Evolutionary conservation across 2,797 vertebrate species (phyloP).

Genomic region (Sebastolobus altivelis): DNA sequence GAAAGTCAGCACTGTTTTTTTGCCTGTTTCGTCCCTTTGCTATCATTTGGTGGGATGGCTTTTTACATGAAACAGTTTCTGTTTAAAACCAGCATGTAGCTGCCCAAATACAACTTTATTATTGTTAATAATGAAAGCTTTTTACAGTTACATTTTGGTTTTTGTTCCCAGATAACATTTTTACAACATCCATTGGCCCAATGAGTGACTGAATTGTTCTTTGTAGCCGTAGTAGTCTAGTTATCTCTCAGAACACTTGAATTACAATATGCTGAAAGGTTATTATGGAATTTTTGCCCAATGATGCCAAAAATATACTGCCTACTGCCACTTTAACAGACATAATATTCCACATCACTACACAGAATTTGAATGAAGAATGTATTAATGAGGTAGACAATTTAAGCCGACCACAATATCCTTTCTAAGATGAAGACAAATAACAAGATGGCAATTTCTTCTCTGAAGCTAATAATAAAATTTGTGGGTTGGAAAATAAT

Average conservation of each 20-base stretch:
- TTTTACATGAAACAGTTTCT: background rate
- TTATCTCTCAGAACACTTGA: too few relatives aligned
- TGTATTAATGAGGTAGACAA: background rate
- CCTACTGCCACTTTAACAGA: background rate
- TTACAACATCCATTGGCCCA: too few relatives aligned
- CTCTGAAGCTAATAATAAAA: conserved; percentile 4
- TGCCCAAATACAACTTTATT: background rate
- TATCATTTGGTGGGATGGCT: background rate
- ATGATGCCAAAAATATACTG: too few relatives aligned
- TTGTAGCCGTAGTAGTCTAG: too few relatives aligned
- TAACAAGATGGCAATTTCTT: background rate
- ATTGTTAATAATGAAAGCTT: too few relatives aligned
- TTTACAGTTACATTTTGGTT: too few relatives aligned
- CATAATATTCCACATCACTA: background rate
- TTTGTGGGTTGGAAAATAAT: background rate
- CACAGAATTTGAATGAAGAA: background rate
- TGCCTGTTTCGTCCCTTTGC: background rate
- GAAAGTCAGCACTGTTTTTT: conserved; percentile 23
- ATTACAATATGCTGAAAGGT: too few relatives aligned
- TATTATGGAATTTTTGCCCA: too few relatives aligned
- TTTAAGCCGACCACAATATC: background rate
- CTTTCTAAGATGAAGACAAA: conserved; percentile 9
- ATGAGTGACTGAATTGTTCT: too few relatives aligned
- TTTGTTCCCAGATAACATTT: too few relatives aligned
- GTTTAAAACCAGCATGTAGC: background rate